Percentiles rank a stretch among this genome's conserved stretches.
Conservation (phyloP, 2,888 invertebrate genomes). For the Phalangium opilio region DNA sequence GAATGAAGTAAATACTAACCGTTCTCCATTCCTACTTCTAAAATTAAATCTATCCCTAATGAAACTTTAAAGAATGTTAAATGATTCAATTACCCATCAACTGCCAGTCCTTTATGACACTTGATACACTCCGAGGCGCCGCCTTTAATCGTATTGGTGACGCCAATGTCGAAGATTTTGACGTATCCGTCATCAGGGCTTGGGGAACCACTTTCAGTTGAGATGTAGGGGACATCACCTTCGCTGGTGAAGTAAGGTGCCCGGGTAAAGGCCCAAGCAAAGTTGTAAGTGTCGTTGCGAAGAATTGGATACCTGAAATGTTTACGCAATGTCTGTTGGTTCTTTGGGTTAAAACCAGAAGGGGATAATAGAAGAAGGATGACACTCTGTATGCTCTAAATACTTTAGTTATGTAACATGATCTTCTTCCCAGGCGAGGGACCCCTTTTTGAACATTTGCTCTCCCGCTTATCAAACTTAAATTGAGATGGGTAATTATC, state of each 20-base stretch:
- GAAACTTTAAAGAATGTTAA: too few relatives aligned
- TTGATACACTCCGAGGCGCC: conserved; percentile 40
- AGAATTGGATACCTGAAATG: conserved; percentile 26
- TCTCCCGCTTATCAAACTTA: too few relatives aligned
- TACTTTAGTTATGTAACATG: too few relatives aligned
- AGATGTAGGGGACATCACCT: conserved; percentile 19
- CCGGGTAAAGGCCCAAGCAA: conserved; percentile 38
- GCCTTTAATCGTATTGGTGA: conserved; percentile 39
- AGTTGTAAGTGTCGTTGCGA: conserved; percentile 32
- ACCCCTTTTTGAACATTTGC: too few relatives aligned
- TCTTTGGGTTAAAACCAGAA: too few relatives aligned
- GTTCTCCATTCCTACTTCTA: too few relatives aligned
- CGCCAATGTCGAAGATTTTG: conserved; percentile 37
- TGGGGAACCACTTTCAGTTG: conserved; percentile 16
- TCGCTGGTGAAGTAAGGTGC: conserved; percentile 20
- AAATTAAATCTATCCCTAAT: too few relatives aligned
- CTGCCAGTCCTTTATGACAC: conserved; percentile 33
- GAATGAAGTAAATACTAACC: too few relatives aligned
- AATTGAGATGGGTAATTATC: too few relatives aligned
- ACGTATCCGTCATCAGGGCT: conserved; percentile 30
- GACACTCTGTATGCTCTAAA: too few relatives aligned
- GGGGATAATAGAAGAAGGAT: too few relatives aligned
- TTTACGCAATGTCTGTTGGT: background rate
- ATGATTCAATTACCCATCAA: conserved; percentile 26
- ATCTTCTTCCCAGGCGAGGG: too few relatives aligned